Base-by-base conservation (phyloP, 2,797 vertebrate species). In the Tauraco hartlaubi region DNA sequence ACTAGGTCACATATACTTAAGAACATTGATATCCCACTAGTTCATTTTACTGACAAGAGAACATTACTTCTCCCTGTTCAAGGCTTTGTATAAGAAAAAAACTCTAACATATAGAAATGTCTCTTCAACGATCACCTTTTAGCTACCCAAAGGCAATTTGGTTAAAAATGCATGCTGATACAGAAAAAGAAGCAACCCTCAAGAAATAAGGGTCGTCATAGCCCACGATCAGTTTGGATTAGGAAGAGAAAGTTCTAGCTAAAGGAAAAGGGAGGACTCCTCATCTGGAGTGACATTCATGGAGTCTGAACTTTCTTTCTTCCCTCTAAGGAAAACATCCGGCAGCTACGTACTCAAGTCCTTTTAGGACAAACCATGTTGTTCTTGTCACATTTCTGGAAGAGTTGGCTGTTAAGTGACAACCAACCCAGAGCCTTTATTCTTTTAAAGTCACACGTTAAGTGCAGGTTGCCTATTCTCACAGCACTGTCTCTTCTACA, bases 1-100 rank as follows among this genome's bases (percentile, higher is more conserved):
- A 76, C 76, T 96, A 83, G 73, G 92, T 96, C 95, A 96, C 52
- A 67, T 74, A 92, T 92, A 88, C 51, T 93, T 94, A 94, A 94
- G 94, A 88, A n/a, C 71, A 94, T 22, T 89, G 66, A 93, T 86
- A 90, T 54, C 85, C 71, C 39, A 64, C 71, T 58, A 84, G 41
- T 64, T 87, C 94, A 46, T 61, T 56, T 74, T 74, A 35, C 43
- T 73, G 71, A 19, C 44, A 85, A 67, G 7, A 6, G 43, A 89
- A 63, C 25, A 22, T 52, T 54, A 26, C 9, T 37, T 90, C 17
- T 82, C 49, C 66, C 54, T 58, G 35, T 39, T 23, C 52, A 35
- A 61, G 35, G 58, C 21, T 62, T 84, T 23, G 6, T 9, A 2
- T 2, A 61, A 59, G n/a, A n/a, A 59, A 29, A 29, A 83, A 78